A percentile compares a stretch with the other conserved stretches of the same genome.
Conservation (phyloP, 2,888 invertebrate species). For the Rhimphoctona megacephalus region DNA sequence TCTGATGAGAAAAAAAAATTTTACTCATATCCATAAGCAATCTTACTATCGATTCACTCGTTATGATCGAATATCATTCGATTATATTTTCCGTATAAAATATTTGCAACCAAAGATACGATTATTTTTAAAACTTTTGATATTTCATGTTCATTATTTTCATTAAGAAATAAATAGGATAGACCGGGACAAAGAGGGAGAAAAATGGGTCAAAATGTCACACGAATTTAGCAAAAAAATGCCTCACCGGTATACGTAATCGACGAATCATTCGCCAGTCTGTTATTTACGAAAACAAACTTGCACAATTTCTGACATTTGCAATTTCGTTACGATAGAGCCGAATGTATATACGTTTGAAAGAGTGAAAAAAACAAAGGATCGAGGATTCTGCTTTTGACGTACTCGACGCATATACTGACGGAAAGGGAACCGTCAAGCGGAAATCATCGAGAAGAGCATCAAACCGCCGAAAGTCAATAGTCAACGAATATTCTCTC, state of each 20-base stretch:
- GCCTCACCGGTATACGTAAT: too few relatives aligned
- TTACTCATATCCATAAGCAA: too few relatives aligned
- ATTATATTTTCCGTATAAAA: too few relatives aligned
- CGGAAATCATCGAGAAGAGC: constrained; percentile 49
- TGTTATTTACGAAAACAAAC: background rate
- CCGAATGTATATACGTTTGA: background rate
- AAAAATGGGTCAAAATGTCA: too few relatives aligned
- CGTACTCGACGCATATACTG: constrained; percentile 10
- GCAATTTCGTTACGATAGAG: constrained; percentile 10
- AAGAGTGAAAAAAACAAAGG: background rate
- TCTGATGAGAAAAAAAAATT: too few relatives aligned
- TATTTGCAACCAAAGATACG: too few relatives aligned
- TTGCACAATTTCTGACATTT: background rate
- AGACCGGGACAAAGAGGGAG: too few relatives aligned
- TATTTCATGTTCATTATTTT: too few relatives aligned
- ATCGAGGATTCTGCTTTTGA: background rate
- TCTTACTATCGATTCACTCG: too few relatives aligned
- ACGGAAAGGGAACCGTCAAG: constrained; percentile 23
- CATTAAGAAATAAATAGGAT: too few relatives aligned
- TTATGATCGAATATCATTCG: too few relatives aligned
- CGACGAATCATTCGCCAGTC: background rate
- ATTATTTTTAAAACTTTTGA: too few relatives aligned
- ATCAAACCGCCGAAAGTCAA: constrained; percentile 48
- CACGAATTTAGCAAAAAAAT: background rate
- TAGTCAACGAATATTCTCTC: constrained; percentile 19